Conservation (phyloP, 2,888 invertebrate species). For the Stenoptilia bipunctidactyla region DNA sequence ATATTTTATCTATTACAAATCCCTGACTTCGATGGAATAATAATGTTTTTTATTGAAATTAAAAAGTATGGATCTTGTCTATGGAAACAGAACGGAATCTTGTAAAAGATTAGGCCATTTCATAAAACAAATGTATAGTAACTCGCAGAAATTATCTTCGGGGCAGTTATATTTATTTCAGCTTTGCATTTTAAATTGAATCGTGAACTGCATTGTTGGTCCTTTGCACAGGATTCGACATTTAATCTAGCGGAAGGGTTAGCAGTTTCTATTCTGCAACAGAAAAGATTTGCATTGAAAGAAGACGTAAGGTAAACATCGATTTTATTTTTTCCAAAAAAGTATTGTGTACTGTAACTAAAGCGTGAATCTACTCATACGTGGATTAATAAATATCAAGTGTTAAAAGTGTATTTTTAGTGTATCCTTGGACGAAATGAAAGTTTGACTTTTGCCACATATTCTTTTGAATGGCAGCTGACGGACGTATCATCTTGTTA, state of each 20-base stretch:
- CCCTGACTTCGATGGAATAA: conserved; percentile 40
- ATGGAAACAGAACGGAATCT: conserved; percentile 71
- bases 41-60: conserved; percentile 48
- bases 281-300: conserved; percentile 68
- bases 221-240: conserved; percentile 60
- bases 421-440: conserved; percentile 70
- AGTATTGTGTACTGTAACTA: conserved; percentile 42
- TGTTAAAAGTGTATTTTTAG: conserved; percentile 68
- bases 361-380: conserved; percentile 27
- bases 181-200: conserved; percentile 70
- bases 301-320: conserved; percentile 72
- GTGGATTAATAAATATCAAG: conserved; percentile 34
- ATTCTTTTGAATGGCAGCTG: conserved; percentile 71
- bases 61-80: conserved; percentile 52
- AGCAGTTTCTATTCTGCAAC: conserved; percentile 66
- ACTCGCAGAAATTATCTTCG: conserved; percentile 71
- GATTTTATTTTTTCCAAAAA: conserved; percentile 62
- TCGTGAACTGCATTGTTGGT: conserved; percentile 61
- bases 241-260: conserved; percentile 64
- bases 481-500: conserved; percentile 59
- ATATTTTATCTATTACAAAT: conserved; percentile 3
- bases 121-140: conserved; percentile 73
- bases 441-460: conserved; percentile 73
- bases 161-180: conserved; percentile 71
- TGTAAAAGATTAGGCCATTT: conserved; percentile 73